Base-by-base conservation (phyloP, 1,140 invertebrate species). In the Drepana arcuata region DNA sequence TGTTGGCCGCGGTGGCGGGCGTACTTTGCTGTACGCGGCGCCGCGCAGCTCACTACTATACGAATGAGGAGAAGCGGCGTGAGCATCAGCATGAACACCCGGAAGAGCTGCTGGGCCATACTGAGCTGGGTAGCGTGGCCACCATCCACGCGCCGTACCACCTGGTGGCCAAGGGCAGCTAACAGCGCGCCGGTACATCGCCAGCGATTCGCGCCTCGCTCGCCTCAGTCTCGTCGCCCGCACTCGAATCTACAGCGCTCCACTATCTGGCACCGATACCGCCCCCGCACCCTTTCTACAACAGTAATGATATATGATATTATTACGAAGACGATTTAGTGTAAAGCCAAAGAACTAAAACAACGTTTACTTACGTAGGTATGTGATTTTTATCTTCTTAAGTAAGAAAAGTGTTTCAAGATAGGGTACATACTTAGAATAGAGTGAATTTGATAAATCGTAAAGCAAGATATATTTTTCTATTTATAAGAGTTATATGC, bases 31-130 rank as follows among this genome's bases (percentile, higher is more conserved):
- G 87, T 57, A 88, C 88, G 14, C 74, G 85, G 24, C 82, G 88
- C 10, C 88, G 90, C 43, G 86, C 89, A 0, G 90, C 89, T 6
- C 87, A 87, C 18, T 92, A 92, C 60, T 92, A 92, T 64, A 92
- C 90, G 0, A 86, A 91, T 59, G 90, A 91, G 65, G 89, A 90
- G 47, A 88, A 90, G 48, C 61, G 87, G 7, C 62, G 79, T 24
- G 86, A 86, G 39, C 79, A 81, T 10, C 83, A 84, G 25, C 84
- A 84, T 31, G 84, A 86, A 2, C 84, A 83, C 41, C 75, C 70
- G 0, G 74, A 78, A 7, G 68, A 79, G 28, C 35, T 70, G 14
- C 45, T 73, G 4, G 57, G 59, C 0, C 62, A 57, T 4, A 73
- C 70, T 1, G 72, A 81, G 34, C 34, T 77, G 6, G 61, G 66